phyloP scores from a whole-genome alignment of 1,140 invertebrate species.

The Calosoma granatense region DNA sequence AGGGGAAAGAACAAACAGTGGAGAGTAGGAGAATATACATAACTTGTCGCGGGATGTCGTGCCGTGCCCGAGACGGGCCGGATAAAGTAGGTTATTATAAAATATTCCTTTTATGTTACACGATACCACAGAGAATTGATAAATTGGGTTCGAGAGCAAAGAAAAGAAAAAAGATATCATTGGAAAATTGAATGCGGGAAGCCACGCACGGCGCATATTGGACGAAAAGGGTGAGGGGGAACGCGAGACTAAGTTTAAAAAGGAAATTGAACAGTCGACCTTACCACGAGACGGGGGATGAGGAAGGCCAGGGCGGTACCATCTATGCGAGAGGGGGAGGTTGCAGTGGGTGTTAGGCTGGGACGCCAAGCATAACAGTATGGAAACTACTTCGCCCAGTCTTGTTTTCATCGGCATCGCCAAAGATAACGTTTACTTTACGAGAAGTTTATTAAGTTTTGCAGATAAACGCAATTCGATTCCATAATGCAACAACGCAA shows the following conservation, averaged over 20 bases:
- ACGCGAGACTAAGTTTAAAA: not conserved
- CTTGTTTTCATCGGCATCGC: not conserved
- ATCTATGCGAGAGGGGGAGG: not conserved
- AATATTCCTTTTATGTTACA: conserved; percentile 2
- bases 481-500: not conserved
- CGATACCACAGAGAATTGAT: conserved; percentile 5
- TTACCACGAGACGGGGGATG: not conserved
- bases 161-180: conserved; percentile 6
- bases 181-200: conserved; percentile 5
- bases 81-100: conserved; percentile 1
- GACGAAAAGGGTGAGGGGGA: not conserved
- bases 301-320: not conserved
- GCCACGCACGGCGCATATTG: not conserved
- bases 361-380: not conserved
- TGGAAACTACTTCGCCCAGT: not conserved
- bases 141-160: conserved; percentile 6
- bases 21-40: too few relatives aligned
- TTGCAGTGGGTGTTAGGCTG: not conserved
- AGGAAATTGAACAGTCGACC: conserved; percentile 1
- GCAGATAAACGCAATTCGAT: not conserved
- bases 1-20: too few relatives aligned
- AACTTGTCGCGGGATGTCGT: too few relatives aligned
- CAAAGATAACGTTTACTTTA: conserved; percentile 8
- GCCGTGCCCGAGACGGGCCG: not conserved
- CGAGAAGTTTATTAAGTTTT: conserved; percentile 8